A percentile compares a stretch with the other conserved stretches of the same genome.
Evolutionary conservation across 2,888 invertebrate species (phyloP).

Genomic region (Ormia ochracea): DNA sequence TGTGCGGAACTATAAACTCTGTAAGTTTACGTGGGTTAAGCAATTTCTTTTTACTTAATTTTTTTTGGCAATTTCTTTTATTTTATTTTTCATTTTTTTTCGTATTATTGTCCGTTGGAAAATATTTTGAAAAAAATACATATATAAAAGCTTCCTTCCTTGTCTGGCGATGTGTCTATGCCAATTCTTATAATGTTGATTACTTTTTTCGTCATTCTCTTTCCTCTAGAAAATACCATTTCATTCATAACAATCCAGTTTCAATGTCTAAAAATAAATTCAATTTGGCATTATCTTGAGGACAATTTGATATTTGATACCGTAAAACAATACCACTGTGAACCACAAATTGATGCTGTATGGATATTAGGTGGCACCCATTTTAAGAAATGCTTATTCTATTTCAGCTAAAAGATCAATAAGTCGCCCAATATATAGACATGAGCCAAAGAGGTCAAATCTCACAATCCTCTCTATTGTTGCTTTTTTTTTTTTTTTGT

Average conservation of each 20-base stretch:
- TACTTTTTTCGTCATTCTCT: constrained; percentile 20
- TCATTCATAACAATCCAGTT: constrained; percentile 46
- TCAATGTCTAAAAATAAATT: constrained; percentile 53
- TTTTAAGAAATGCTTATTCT: too few species aligned
- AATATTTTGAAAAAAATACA: constrained; percentile 12
- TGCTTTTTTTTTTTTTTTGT: too few species aligned
- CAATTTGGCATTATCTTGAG: constrained; percentile 63
- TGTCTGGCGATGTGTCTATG: neutral
- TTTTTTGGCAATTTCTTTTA: too few species aligned
- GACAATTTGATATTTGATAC: constrained; percentile 61
- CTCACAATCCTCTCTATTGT: too few species aligned
- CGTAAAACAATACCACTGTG: constrained; percentile 57
- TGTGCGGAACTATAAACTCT: neutral
- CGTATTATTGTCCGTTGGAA: constrained; percentile 13
- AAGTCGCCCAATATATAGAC: too few species aligned
- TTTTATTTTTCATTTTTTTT: too few species aligned
- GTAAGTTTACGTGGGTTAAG: neutral
- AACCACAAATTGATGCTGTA: neutral
- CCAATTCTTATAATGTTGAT: constrained; percentile 19
- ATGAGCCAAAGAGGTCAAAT: too few species aligned
- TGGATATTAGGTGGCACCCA: too few species aligned
- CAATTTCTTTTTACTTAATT: neutral
- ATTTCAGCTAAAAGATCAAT: too few species aligned
- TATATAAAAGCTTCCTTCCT: neutral
- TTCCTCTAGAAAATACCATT: constrained; percentile 24